Conservation (phyloP, 2,113 vertebrate species). For the Salvelinus alpinus region DNA sequence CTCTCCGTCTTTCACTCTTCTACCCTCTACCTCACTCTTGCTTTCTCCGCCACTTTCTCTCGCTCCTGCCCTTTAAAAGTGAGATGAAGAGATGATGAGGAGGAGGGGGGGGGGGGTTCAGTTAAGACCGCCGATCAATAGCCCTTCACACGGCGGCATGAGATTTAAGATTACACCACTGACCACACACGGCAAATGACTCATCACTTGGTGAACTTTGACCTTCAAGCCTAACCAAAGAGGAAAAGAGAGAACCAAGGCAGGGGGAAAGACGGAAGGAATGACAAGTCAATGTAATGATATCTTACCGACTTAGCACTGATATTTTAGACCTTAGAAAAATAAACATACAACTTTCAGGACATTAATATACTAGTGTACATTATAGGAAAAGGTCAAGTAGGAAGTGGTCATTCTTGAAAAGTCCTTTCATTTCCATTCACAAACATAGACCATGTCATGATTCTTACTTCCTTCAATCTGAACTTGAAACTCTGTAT, state of each 20-base stretch:
- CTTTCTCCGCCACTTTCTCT: slow-evolving; percentile 2
- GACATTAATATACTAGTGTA: too few species aligned
- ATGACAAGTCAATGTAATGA: not conserved
- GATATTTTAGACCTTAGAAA: slow-evolving; percentile 19
- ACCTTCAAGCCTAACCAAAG: slow-evolving; percentile 46
- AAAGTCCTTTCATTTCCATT: too few species aligned
- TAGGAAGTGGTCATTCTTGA: too few species aligned
- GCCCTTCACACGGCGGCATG: slow-evolving; percentile 54
- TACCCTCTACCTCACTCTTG: slow-evolving; percentile 53
- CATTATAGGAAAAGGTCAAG: too few species aligned
- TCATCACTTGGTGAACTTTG: slow-evolving; percentile 23
- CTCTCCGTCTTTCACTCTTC: slow-evolving; percentile 47
- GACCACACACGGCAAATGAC: slow-evolving; percentile 65
- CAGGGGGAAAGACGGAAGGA: not conserved
- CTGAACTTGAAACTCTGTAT: too few species aligned
- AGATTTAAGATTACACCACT: slow-evolving; percentile 63
- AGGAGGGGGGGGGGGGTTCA: slow-evolving; percentile 42
- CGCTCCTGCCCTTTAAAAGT: slow-evolving; percentile 62
- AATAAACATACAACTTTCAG: too few species aligned
- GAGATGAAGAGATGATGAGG: slow-evolving; percentile 70
- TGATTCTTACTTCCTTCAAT: too few species aligned
- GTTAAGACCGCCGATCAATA: slow-evolving; percentile 69
- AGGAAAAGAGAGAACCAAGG: slow-evolving; percentile 13
- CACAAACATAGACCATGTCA: too few species aligned
- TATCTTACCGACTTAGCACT: not conserved